Evolutionary conservation across 2,797 vertebrate species (phyloP).

Genomic region (Rhabdophis nuchalis): DNA sequence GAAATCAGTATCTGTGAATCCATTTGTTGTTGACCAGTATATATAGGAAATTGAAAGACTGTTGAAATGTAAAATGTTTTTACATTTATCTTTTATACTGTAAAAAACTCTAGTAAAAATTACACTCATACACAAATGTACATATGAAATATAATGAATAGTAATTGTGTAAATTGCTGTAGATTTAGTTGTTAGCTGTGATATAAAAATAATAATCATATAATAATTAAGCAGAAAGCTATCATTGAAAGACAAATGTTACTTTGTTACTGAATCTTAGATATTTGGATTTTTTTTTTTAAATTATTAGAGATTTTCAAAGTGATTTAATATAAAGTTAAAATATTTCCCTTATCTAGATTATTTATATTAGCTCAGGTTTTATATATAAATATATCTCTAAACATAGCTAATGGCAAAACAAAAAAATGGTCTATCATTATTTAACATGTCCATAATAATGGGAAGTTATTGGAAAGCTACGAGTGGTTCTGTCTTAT

Average conservation of each 20-base stretch:
- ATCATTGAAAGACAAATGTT: not conserved
- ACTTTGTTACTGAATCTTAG: not conserved
- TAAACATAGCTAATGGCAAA: not conserved
- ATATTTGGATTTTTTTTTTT: not conserved
- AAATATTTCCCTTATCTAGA: not conserved
- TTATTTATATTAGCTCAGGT: not conserved
- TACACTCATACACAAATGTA: not conserved
- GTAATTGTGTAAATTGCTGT: not conserved
- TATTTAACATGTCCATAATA: not conserved
- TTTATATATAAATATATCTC: not conserved
- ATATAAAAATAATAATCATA: not conserved
- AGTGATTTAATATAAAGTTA: not conserved
- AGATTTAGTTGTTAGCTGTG: not conserved
- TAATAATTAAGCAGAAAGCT: not conserved
- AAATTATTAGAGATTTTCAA: not conserved
- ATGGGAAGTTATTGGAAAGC: not conserved
- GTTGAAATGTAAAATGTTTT: not conserved
- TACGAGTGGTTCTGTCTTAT: not conserved
- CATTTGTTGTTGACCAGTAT: not conserved
- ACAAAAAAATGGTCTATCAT: not conserved
- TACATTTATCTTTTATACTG: not conserved
- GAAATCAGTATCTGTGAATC: not conserved
- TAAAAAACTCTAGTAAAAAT: not conserved
- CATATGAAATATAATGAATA: not conserved
- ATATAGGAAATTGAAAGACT: not conserved